Base-by-base conservation (phyloP, 2,113 vertebrate genomes). In the Cariama cristata region DNA sequence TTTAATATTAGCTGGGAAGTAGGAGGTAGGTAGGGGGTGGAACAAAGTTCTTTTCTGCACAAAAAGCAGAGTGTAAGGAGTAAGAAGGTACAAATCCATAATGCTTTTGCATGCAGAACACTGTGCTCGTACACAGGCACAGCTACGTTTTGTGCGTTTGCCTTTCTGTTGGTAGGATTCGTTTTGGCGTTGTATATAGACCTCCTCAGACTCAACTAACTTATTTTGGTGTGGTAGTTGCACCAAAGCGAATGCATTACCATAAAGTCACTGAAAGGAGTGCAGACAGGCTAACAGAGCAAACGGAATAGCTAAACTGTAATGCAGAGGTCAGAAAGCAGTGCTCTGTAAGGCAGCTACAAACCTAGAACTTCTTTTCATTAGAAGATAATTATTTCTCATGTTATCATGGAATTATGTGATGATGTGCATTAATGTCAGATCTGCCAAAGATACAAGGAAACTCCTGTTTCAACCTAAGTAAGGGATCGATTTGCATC, bases 1-100 rank as follows among this genome's bases (percentile, higher is more conserved):
- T 96, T 96, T 97, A 97, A 96, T 97, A 97, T 97, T 97, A 97
- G 96, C 96, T 91, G 62, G 76, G 40, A 97, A 96, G 95, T 97
- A 91, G 97, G 96, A 96, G 96, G 96, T 58, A 95, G 68, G 77
- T 49, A 96, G 96, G 94, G 94, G 95, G 96, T 87, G 95, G 96
- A 92, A 96, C 80, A 79, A 91, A 93, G 91, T 91, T 94, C 79
- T 95, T 94, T 89, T 96, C 86, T 93, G 76, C 53, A 79, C 77
- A 87, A 92, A 91, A 95, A 49, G 84, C 86, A 66, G n/a, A 82
- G 69, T 2, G 33, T 76, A 94, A 72, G 40, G 38, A 97, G 74
- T 82, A 94, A 89, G 40, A 96, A 95, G 87, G 88, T 81, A 93
- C 33, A 83, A 86, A 97, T 58, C 0, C 24, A 30, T 79, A 84